phyloP scores from a whole-genome alignment of 2,888 invertebrate species.

The Pinctada fucata region DNA sequence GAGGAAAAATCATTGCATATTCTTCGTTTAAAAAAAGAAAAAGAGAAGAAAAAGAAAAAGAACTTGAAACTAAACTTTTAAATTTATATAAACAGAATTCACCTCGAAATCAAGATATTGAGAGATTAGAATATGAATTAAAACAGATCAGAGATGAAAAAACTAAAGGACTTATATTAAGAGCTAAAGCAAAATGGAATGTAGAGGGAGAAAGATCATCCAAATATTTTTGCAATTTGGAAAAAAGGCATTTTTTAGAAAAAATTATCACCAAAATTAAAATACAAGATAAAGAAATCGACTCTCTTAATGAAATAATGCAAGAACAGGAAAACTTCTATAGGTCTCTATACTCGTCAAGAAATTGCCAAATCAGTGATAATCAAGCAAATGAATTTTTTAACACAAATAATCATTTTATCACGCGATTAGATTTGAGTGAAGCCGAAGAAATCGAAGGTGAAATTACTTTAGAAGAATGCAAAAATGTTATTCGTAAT shows the following conservation, averaged over 20 bases:
- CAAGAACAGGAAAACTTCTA: too few relatives aligned
- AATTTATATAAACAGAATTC: not conserved
- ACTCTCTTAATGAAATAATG: too few relatives aligned
- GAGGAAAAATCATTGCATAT: too few relatives aligned
- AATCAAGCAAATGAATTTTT: not conserved
- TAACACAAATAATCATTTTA: not conserved
- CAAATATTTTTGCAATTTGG: constrained; percentile 26
- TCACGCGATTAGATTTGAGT: not conserved
- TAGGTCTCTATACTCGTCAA: too few relatives aligned
- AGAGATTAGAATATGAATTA: not conserved
- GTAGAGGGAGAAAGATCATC: constrained; percentile 15
- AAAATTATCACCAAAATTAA: constrained; percentile 12
- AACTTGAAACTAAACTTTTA: not conserved
- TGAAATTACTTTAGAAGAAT: not conserved
- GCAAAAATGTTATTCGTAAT: not conserved
- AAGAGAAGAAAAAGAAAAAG: constrained; percentile 6
- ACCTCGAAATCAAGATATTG: not conserved
- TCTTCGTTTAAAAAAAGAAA: too few relatives aligned
- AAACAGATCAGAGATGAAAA: constrained; percentile 7
- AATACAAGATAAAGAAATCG: not conserved
- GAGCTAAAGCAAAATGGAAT: constrained; percentile 16
- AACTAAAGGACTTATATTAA: not conserved
- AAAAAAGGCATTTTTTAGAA: constrained; percentile 23
- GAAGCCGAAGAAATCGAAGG: not conserved
- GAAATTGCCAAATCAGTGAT: too few relatives aligned